Evolutionary conservation across 2,888 invertebrate genomes (phyloP).

Genomic region (Microchrysa polita): DNA sequence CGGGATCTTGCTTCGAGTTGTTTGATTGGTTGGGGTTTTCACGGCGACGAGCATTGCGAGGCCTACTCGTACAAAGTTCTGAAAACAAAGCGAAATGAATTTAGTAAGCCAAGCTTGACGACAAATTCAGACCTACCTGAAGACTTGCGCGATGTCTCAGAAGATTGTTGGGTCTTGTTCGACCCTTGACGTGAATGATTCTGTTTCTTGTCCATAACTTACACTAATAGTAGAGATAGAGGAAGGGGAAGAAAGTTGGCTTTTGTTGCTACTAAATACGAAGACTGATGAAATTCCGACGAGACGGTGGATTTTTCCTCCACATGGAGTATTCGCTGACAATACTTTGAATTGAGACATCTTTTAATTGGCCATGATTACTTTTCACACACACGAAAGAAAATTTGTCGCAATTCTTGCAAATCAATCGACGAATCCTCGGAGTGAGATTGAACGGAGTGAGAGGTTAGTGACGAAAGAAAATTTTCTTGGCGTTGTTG

Average conservation of each 20-base stretch:
- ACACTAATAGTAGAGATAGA: conserved; percentile 38
- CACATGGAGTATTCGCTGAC: conserved; percentile 61
- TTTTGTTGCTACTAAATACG: not conserved
- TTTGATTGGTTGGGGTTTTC: conserved; percentile 64
- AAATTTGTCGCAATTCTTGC: conserved; percentile 5
- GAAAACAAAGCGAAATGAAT: not conserved
- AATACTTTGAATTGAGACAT: conserved; percentile 62
- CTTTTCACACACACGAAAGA: conserved; percentile 40
- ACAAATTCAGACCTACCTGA: conserved; percentile 73
- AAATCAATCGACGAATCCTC: conserved; percentile 17
- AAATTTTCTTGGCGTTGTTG: not conserved
- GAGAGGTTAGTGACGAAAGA: conserved; percentile 14
- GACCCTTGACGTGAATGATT: conserved; percentile 74
- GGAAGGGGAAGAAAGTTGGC: not conserved
- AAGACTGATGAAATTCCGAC: conserved; percentile 8
- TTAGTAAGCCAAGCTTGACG: not conserved
- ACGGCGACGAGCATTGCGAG: conserved; percentile 59
- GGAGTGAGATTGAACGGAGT: conserved; percentile 12
- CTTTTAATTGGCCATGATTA: conserved; percentile 65
- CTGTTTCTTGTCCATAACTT: conserved; percentile 80
- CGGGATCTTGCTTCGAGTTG: conserved; percentile 70
- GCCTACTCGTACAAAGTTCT: conserved; percentile 55
- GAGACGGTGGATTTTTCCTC: conserved; percentile 59
- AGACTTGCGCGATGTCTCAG: conserved; percentile 76
- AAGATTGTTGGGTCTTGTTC: conserved; percentile 70